Evolutionary conservation across 2,888 invertebrate genomes (phyloP).

Genomic region (Plebejus argus): DNA sequence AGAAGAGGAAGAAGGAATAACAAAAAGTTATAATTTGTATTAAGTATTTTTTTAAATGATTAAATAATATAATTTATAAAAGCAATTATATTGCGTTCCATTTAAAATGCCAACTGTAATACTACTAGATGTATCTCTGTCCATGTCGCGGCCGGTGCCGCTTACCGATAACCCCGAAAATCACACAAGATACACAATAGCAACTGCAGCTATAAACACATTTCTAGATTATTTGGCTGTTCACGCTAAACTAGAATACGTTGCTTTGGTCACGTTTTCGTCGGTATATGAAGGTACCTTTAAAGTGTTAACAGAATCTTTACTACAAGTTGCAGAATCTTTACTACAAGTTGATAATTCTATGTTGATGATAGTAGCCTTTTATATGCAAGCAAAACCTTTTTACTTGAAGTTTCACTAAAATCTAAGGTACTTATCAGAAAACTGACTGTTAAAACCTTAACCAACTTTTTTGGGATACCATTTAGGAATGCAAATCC

Average conservation of each 20-base stretch:
- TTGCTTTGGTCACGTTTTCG: constrained; percentile 68
- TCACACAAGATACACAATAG: constrained; percentile 66
- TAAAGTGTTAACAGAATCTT: background rate
- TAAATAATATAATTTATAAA: background rate
- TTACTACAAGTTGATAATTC: background rate
- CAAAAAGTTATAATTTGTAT: background rate
- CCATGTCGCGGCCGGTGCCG: constrained; percentile 70
- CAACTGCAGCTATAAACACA: constrained; percentile 64
- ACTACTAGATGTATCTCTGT: constrained; percentile 69
- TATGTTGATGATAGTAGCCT: background rate
- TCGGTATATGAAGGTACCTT: constrained; percentile 67
- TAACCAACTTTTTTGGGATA: no score
- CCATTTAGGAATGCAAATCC: no score
- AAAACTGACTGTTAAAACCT: background rate
- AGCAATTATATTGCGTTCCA: constrained; percentile 3
- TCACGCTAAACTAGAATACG: constrained; percentile 72
- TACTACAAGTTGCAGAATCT: no score
- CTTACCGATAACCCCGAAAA: constrained; percentile 63
- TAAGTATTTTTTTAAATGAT: background rate
- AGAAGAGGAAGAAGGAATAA: background rate
- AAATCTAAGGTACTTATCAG: no score
- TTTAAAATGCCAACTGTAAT: constrained; percentile 67
- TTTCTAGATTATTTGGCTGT: constrained; percentile 67
- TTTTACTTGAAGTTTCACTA: no score
- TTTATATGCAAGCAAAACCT: background rate